Evolutionary conservation across 2,113 vertebrate species (phyloP).

Genomic region (Rhinolophus sinicus): DNA sequence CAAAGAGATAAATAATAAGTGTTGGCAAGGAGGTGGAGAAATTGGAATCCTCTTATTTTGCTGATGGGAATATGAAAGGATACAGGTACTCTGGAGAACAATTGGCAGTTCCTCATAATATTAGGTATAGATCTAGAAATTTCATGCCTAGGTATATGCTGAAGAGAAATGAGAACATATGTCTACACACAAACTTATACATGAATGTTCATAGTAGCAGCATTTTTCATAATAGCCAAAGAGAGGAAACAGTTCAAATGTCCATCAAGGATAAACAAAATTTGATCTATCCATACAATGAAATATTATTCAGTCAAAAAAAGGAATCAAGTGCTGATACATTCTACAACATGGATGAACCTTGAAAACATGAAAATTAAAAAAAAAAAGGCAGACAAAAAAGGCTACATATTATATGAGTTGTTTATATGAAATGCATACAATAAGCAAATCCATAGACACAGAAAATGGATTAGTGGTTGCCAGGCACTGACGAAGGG

Average conservation of each 20-base stretch:
- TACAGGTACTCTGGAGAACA: not conserved
- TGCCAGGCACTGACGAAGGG: not conserved
- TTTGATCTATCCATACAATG: not conserved
- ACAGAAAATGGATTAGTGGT: not conserved
- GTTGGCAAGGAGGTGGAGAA: not conserved
- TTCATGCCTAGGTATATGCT: not conserved
- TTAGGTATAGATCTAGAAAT: not conserved
- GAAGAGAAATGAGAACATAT: not conserved
- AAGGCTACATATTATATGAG: not conserved
- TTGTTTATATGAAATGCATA: not conserved
- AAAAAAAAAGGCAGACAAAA: not conserved
- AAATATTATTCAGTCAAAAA: not conserved
- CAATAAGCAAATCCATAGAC: not conserved
- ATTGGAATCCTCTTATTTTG: not conserved
- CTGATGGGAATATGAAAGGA: not conserved
- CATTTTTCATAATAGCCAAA: not conserved
- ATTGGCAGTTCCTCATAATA: not conserved
- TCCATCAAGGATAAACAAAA: not conserved
- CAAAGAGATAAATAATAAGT: not conserved
- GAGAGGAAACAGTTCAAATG: not conserved
- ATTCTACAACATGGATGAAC: not conserved
- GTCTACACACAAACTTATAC: not conserved
- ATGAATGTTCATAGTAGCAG: not conserved
- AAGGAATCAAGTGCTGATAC: not conserved
- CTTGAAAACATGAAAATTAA: not conserved